A percentile compares a stretch with the other conserved stretches of the same genome.
Evolutionary conservation across 2,888 invertebrate species (phyloP).

Genomic region (Phytoseiulus persimilis): DNA sequence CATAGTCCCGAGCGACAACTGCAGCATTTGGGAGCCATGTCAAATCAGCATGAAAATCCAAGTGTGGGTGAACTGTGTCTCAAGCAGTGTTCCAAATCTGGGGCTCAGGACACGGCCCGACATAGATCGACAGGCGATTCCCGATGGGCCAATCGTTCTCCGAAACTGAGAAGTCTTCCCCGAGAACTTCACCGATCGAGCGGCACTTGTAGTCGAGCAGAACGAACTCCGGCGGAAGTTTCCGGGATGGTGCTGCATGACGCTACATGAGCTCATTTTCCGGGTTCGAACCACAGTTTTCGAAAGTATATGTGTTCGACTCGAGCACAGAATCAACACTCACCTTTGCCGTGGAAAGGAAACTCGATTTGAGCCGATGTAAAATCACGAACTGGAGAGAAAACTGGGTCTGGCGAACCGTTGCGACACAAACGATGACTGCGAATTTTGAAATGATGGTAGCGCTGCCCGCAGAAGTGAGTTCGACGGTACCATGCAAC

Average conservation of each 20-base stretch:
- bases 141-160: background rate
- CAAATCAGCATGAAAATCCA: too few species aligned
- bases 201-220: background rate
- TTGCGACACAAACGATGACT: background rate
- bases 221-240: background rate
- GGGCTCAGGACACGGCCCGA: background rate
- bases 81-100: background rate
- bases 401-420: background rate
- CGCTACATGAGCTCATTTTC: background rate
- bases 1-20: too few species aligned
- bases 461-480: background rate
- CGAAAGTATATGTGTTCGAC: background rate
- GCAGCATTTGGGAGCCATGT: too few species aligned
- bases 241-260: background rate
- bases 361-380: background rate
- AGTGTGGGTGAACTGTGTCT: too few species aligned
- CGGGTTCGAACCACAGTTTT: background rate
- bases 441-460: background rate
- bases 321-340: background rate
- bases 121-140: background rate
- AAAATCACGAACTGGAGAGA: background rate
- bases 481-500: background rate
- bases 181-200: background rate
- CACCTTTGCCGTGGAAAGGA: background rate
- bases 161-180: background rate